Percentiles rank a stretch among this genome's conserved stretches.
Conservation (phyloP, 2,888 invertebrate genomes). For the Lycaena phlaeas region DNA sequence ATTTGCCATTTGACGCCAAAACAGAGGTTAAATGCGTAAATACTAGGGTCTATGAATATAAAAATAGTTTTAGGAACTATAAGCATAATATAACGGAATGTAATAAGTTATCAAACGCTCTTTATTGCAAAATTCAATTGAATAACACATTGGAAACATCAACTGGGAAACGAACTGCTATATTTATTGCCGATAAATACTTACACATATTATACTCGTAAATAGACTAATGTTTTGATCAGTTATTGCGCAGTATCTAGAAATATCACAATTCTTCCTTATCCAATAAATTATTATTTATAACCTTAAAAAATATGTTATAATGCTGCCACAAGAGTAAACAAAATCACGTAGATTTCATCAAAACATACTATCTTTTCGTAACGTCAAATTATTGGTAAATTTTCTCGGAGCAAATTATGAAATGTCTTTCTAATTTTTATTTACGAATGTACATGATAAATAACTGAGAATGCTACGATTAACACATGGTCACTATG, state of each 20-base stretch:
- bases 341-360: too few species aligned
- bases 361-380: too few species aligned
- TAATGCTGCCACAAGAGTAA: too few species aligned
- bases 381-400: too few species aligned
- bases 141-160: constrained; percentile 20
- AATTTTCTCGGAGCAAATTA: too few species aligned
- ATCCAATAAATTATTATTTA: constrained; percentile 9
- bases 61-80: neutral
- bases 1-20: constrained; percentile 11
- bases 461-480: too few species aligned
- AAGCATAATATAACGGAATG: neutral
- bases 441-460: too few species aligned
- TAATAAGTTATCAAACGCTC: constrained; percentile 10
- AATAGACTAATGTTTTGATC: constrained; percentile 30
- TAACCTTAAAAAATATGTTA: neutral
- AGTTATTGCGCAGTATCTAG: constrained; percentile 3
- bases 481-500: too few species aligned
- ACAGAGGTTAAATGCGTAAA: constrained; percentile 6
- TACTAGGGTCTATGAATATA: neutral
- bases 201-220: constrained; percentile 42
- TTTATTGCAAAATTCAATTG: constrained; percentile 21
- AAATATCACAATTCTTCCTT: neutral
- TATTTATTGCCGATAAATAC: constrained; percentile 37
- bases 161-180: constrained; percentile 29
- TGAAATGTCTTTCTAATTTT: too few species aligned